phyloP scores from a whole-genome alignment of 2,113 vertebrate genomes.

The Percina caprodes region DNA sequence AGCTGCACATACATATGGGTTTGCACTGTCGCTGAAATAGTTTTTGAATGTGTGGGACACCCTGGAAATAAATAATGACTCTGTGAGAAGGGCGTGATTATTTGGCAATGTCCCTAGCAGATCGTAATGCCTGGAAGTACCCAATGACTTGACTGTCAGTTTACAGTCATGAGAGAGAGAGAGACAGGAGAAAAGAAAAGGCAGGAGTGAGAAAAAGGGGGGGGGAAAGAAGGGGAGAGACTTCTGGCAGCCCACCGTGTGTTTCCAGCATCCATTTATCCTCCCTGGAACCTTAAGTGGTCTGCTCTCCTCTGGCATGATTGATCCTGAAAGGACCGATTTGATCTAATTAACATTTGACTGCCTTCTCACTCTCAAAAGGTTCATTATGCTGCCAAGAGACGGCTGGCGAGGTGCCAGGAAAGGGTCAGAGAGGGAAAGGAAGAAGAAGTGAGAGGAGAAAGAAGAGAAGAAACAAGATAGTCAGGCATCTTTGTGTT shows the following conservation, averaged over 20 bases:
- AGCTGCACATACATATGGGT: background rate
- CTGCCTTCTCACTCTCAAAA: slow-evolving; percentile 78
- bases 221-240: background rate
- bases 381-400: slow-evolving; percentile 78
- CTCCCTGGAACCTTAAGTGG: slow-evolving; percentile 59
- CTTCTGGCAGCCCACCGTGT: slow-evolving; percentile 45
- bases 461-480: slow-evolving; percentile 26
- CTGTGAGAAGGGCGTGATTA: slow-evolving; percentile 43
- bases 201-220: background rate
- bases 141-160: slow-evolving; percentile 44
- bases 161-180: slow-evolving; percentile 34
- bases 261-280: slow-evolving; percentile 55
- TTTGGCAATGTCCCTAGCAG: slow-evolving; percentile 29
- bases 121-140: slow-evolving; percentile 29
- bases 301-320: slow-evolving; percentile 60
- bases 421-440: slow-evolving; percentile 45
- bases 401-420: slow-evolving; percentile 72
- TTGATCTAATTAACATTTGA: slow-evolving; percentile 85
- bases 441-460: slow-evolving; percentile 40
- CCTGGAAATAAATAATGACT: slow-evolving; percentile 45
- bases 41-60: slow-evolving; percentile 15
- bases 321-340: slow-evolving; percentile 78
- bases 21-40: slow-evolving; percentile 15
- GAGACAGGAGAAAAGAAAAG: slow-evolving; percentile 19
- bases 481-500: slow-evolving; percentile 35